phyloP scores from a whole-genome alignment of 2,888 invertebrate genomes.

The Rhabditoides inermis region DNA sequence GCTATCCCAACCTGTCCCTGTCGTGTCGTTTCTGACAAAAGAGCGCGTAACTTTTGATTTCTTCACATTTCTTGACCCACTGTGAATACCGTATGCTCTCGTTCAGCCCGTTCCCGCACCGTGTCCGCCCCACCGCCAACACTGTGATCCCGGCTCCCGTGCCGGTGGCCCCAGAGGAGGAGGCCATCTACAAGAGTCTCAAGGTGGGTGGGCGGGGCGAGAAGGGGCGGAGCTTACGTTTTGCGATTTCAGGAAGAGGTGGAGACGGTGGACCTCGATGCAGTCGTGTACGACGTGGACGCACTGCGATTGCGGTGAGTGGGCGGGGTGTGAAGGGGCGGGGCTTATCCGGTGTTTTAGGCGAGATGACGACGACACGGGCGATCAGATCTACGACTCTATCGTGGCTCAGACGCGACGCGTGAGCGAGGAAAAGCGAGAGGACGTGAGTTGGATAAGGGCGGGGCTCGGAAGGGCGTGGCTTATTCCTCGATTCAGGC shows the following conservation, averaged over 20 bases:
- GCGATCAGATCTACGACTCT: slow-evolving; percentile 29
- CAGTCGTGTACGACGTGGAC: slow-evolving; percentile 5
- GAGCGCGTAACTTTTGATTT: too few relatives aligned
- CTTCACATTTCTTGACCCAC: too few relatives aligned
- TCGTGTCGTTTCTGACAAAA: too few relatives aligned
- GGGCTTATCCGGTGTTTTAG: slow-evolving; percentile 11
- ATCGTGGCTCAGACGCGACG: slow-evolving; percentile 24
- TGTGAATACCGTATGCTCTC: too few relatives aligned
- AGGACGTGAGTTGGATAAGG: slow-evolving; percentile 14
- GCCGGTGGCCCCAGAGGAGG: slow-evolving; percentile 13
- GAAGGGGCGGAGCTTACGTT: too few relatives aligned
- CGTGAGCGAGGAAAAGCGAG: slow-evolving; percentile 15
- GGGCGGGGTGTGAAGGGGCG: neutral
- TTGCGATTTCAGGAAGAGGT: too few relatives aligned
- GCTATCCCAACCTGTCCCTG: too few relatives aligned
- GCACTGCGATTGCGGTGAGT: slow-evolving; percentile 2
- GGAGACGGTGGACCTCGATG: slow-evolving; percentile 19
- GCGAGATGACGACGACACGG: slow-evolving; percentile 7
- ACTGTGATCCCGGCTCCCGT: slow-evolving; percentile 5
- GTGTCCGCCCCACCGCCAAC: slow-evolving; percentile 7
- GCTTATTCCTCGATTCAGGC: slow-evolving; percentile 14
- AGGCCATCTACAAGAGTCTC: slow-evolving; percentile 26
- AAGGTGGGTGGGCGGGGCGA: too few relatives aligned
- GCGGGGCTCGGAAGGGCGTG: neutral
- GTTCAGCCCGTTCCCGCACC: slow-evolving; percentile 31